phyloP scores from a whole-genome alignment of 2,113 vertebrate species.

The Grantiella picta region DNA sequence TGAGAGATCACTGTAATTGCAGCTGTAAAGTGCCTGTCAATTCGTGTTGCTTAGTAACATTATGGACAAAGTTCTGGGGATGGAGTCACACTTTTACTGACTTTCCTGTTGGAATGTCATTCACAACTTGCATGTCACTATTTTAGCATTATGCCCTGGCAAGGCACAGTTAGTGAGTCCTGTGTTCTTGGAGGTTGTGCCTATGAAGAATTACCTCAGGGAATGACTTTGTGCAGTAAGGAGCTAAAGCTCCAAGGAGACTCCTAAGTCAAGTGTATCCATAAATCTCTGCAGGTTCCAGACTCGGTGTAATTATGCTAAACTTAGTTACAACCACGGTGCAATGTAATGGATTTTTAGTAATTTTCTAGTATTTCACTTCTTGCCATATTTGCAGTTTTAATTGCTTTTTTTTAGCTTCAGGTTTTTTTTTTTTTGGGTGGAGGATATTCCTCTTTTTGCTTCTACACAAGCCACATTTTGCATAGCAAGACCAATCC shows the following conservation, averaged over 20 bases:
- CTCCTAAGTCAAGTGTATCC: neutral
- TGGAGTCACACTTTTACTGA: neutral
- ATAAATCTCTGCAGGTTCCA: neutral
- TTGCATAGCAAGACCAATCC: slow-evolving; percentile 27
- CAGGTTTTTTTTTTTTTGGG: neutral
- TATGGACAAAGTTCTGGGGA: neutral
- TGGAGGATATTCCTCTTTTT: neutral
- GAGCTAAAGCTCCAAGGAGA: neutral
- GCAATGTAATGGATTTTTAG: neutral
- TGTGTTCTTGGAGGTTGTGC: neutral
- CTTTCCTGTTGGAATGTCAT: neutral
- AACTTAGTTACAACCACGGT: neutral
- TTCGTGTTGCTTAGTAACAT: neutral
- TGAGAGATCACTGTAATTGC: neutral
- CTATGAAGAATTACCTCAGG: neutral
- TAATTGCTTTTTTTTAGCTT: neutral
- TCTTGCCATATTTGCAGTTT: neutral
- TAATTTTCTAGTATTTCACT: neutral
- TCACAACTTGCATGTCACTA: neutral
- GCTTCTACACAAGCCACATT: neutral
- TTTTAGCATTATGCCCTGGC: neutral
- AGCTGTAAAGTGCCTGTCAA: neutral
- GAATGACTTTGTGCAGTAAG: neutral
- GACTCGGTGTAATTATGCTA: neutral
- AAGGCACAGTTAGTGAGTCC: neutral